These are phyloP conservation scores for Bradysia coprophila DNA, from an alignment of 1,140 invertebrate genomes.

Conservation along the genomic window DNA sequence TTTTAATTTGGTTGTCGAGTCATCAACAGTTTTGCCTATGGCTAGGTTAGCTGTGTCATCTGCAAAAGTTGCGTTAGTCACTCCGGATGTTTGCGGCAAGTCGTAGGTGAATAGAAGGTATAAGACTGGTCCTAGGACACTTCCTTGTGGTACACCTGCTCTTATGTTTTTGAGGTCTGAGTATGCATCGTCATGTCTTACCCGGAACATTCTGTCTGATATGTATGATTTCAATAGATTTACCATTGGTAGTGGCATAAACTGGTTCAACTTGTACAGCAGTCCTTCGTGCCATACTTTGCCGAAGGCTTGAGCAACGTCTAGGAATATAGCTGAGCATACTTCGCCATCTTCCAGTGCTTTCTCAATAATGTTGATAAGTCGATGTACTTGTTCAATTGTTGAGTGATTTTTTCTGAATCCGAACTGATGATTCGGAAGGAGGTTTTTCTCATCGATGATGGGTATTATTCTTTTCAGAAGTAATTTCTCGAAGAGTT, in stretches of 20 bases:
- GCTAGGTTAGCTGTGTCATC: slow-evolving; percentile 3
- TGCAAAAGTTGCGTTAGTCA: slow-evolving; percentile 4
- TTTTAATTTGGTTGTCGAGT: slow-evolving; percentile 2
- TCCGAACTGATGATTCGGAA: no score
- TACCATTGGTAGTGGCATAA: slow-evolving; percentile 7
- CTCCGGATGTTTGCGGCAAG: not conserved
- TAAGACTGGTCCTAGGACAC: slow-evolving; percentile 3
- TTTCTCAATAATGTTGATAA: slow-evolving; percentile 7
- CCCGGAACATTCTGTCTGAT: slow-evolving; percentile 8
- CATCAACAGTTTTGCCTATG: slow-evolving; percentile 2
- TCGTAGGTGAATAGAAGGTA: slow-evolving; percentile 4
- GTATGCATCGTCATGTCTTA: slow-evolving; percentile 9
- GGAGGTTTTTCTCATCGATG: no score
- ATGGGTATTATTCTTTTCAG: slow-evolving; percentile 1
- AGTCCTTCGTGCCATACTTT: slow-evolving; percentile 18
- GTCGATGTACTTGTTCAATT: slow-evolving; percentile 11
- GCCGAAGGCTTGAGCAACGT: slow-evolving; percentile 17
- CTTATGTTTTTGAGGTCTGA: slow-evolving; percentile 4
- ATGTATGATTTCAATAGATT: slow-evolving; percentile 11
- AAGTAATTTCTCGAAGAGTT: slow-evolving; percentile 1
- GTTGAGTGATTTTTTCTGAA: slow-evolving; percentile 13
- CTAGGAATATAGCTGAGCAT: slow-evolving; percentile 12
- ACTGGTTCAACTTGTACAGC: slow-evolving; percentile 12
- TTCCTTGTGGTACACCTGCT: slow-evolving; percentile 8
- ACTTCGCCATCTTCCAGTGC: slow-evolving; percentile 11